Conservation (phyloP, 2,113 vertebrate species). For the Salvelinus sp. region DNA sequence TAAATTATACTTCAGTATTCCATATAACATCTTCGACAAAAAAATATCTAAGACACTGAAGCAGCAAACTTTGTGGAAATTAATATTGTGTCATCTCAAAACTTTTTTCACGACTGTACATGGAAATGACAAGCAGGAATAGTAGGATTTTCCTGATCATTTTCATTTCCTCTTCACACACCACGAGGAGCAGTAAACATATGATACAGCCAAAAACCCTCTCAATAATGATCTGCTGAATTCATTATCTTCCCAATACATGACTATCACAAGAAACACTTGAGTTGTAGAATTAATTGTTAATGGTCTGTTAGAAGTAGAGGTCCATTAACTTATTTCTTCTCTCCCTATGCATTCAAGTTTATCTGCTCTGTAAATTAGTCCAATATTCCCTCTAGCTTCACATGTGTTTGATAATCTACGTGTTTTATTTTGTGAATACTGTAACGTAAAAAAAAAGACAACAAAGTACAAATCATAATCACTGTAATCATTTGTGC, state of each 20-base stretch:
- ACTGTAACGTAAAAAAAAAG: too few species aligned
- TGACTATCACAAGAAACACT: neutral
- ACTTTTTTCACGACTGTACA: neutral
- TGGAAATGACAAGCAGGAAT: too few species aligned
- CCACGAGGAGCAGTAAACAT: neutral
- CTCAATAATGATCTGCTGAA: neutral
- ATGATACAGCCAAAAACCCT: neutral
- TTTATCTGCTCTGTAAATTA: neutral
- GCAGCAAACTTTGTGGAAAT: too few species aligned
- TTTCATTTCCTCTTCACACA: neutral
- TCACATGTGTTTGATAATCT: too few species aligned
- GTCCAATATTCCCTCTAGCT: neutral
- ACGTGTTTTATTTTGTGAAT: too few species aligned
- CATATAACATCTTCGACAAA: too few species aligned
- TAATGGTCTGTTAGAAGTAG: neutral
- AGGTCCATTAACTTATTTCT: neutral
- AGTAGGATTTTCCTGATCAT: neutral
- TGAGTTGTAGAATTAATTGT: too few species aligned
- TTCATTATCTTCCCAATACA: neutral
- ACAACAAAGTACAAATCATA: too few species aligned
- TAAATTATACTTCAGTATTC: too few species aligned
- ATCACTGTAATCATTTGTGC: too few species aligned
- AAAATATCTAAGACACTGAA: too few species aligned
- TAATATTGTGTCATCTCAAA: too few species aligned
- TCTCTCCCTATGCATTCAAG: neutral